Conservation (phyloP, 2,797 vertebrate genomes). For the Strix occidentalis region DNA sequence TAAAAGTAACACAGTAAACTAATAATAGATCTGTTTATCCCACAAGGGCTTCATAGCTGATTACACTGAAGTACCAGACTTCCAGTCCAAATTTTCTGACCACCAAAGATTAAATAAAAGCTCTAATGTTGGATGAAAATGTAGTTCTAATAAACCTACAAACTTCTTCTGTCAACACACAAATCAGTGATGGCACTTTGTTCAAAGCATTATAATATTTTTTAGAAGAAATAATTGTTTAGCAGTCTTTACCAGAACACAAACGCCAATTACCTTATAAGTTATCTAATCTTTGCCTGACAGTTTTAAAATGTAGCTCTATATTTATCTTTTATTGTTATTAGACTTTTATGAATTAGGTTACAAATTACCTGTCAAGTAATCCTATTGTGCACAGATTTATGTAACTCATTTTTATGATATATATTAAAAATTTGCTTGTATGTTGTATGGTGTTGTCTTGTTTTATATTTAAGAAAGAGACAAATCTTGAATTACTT, state of each 20-base stretch:
- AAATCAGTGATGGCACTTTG: not conserved
- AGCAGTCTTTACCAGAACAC: not conserved
- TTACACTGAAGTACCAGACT: not conserved
- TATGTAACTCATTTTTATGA: not conserved
- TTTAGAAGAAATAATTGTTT: not conserved
- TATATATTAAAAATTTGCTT: not conserved
- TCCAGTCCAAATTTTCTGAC: not conserved
- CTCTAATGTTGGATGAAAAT: not conserved
- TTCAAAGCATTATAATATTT: not conserved
- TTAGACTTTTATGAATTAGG: not conserved
- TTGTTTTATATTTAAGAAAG: not conserved
- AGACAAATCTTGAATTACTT: not conserved
- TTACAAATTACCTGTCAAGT: conserved; percentile 2
- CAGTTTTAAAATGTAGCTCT: not conserved
- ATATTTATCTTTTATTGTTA: not conserved
- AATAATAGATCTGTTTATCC: not conserved
- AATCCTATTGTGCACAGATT: not conserved
- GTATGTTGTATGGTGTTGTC: not conserved
- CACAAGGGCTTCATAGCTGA: not conserved
- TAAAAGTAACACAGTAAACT: not conserved
- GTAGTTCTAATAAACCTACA: not conserved
- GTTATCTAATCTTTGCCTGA: not conserved
- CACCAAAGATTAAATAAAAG: not conserved
- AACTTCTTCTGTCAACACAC: not conserved
- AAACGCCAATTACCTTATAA: not conserved